phyloP scores from a whole-genome alignment of 2,113 vertebrate genomes.

The Aspidoscelis tigris region DNA sequence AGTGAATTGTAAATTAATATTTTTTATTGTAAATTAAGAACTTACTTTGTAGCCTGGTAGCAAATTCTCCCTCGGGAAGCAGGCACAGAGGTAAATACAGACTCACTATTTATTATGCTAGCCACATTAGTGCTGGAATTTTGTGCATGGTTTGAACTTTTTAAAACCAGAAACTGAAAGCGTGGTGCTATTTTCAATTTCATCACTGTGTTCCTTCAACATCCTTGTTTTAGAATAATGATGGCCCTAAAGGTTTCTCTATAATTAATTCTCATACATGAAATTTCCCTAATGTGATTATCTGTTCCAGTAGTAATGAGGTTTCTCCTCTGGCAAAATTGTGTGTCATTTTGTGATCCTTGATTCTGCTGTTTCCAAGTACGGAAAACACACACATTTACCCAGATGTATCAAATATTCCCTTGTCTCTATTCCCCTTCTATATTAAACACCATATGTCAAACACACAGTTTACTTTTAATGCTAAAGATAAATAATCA shows the following conservation, averaged over 20 bases:
- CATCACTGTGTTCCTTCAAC: neutral
- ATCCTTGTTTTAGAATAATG: constrained; percentile 44
- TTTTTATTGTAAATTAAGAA: neutral
- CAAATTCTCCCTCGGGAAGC: neutral
- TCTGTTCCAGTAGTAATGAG: constrained; percentile 40
- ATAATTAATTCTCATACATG: constrained; percentile 38
- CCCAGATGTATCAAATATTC: constrained; percentile 14
- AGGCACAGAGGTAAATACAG: neutral
- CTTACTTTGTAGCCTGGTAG: neutral
- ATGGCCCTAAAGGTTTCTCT: constrained; percentile 21
- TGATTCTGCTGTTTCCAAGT: constrained; percentile 1
- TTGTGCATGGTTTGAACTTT: constrained; percentile 25
- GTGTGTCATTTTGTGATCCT: constrained; percentile 16
- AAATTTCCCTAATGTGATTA: constrained; percentile 40
- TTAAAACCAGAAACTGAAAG: constrained; percentile 15
- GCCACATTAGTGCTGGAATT: constrained; percentile 24
- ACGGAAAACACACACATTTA: constrained; percentile 6
- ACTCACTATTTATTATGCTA: neutral
- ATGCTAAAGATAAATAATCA: neutral
- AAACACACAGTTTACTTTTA: neutral
- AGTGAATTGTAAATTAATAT: no score
- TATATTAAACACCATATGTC: constrained; percentile 18
- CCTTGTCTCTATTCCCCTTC: neutral
- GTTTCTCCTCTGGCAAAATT: neutral
- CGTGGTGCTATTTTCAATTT: neutral